These are phyloP conservation scores for Troides oblongomaculatus DNA, from an alignment of 2,888 invertebrate species.

Conservation along the genomic window DNA sequence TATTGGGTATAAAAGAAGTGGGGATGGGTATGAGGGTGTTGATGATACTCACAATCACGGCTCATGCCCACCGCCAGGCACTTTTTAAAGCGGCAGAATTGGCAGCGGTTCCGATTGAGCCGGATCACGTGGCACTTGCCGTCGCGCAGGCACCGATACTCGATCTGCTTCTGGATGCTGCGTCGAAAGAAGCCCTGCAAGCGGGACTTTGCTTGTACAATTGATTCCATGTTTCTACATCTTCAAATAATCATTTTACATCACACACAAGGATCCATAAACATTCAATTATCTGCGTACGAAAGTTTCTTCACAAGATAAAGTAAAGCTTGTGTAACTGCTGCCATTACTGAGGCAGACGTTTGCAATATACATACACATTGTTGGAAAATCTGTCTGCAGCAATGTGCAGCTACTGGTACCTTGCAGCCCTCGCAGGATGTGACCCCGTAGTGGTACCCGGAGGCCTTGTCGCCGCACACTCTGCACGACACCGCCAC, in stretches of 20 bases:
- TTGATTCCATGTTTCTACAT: not conserved
- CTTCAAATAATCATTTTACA: no score
- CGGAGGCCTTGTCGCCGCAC: slow-evolving; percentile 97
- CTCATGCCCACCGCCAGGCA: slow-evolving; percentile 98
- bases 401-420: slow-evolving; percentile 33
- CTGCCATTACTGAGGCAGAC: no score
- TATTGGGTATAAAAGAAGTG: no score
- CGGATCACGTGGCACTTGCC: slow-evolving; percentile 96
- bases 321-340: no score
- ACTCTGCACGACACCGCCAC: slow-evolving; percentile 97
- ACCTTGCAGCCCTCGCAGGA: slow-evolving; percentile 99
- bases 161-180: slow-evolving; percentile 98
- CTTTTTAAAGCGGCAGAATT: slow-evolving; percentile 98
- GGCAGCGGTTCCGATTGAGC: slow-evolving; percentile 96
- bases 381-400: no score
- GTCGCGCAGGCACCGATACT: slow-evolving; percentile 95
- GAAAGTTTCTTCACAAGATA: no score
- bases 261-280: no score
- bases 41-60: slow-evolving; percentile 92
- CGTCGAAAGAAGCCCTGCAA: slow-evolving; percentile 95
- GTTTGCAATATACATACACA: no score
- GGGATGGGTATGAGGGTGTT: no score
- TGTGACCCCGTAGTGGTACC: slow-evolving; percentile 98
- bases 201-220: not conserved
- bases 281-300: no score